These are phyloP conservation scores for Ischnura elegans DNA, from an alignment of 2,888 invertebrate genomes.

Conservation along the genomic window DNA sequence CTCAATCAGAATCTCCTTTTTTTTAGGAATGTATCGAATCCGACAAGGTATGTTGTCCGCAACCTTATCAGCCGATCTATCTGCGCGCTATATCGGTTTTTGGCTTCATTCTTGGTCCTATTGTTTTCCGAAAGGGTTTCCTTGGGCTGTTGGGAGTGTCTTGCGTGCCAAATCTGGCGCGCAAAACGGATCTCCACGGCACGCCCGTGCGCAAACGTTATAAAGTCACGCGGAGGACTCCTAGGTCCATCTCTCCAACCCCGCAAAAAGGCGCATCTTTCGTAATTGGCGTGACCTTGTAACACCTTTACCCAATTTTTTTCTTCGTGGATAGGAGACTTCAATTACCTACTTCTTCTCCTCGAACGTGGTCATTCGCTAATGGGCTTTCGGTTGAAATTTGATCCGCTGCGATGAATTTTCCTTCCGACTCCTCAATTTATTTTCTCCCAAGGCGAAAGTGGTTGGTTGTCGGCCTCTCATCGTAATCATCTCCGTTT, in stretches of 20 bases:
- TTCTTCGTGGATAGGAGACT: background rate
- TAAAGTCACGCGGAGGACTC: background rate
- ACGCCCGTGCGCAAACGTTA: background rate
- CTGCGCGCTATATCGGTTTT: too few species aligned
- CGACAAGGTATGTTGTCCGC: too few species aligned
- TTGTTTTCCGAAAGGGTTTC: too few species aligned
- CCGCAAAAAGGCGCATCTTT: background rate
- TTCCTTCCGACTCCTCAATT: background rate
- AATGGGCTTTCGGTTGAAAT: background rate
- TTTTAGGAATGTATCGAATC: too few species aligned
- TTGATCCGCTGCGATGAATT: background rate
- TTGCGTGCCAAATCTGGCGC: background rate
- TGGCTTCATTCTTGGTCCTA: too few species aligned
- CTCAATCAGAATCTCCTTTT: too few species aligned
- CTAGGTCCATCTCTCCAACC: background rate
- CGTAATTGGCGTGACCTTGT: background rate
- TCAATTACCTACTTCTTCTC: background rate
- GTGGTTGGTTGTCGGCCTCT: background rate
- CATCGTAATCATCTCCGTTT: background rate
- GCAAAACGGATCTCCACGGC: background rate
- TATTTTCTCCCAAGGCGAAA: background rate
- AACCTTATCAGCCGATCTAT: too few species aligned
- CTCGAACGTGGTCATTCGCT: background rate
- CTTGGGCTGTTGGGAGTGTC: too few species aligned
- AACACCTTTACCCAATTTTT: constrained; percentile 10